These are phyloP conservation scores for Halyomorpha halys DNA, from an alignment of 1,140 invertebrate genomes.

Conservation along the genomic window DNA sequence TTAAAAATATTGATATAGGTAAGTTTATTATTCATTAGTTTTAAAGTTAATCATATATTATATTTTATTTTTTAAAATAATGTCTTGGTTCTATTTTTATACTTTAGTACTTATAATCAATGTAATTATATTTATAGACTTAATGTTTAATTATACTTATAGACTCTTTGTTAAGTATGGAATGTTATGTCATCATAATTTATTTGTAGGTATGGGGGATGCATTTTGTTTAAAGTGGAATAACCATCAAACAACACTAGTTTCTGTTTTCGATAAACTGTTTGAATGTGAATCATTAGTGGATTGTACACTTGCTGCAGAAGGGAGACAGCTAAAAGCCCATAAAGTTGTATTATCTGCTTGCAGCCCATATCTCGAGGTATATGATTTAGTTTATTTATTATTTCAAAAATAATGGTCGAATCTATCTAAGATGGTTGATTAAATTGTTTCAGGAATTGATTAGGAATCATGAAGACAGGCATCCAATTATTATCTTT, in stretches of 20 bases:
- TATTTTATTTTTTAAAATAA: too few species aligned
- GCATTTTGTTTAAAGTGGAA: conserved; percentile 50
- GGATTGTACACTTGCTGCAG: conserved; percentile 46
- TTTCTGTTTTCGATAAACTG: conserved; percentile 43
- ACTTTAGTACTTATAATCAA: too few species aligned
- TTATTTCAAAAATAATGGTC: neutral
- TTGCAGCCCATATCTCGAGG: conserved; percentile 46
- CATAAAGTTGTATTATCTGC: conserved; percentile 46
- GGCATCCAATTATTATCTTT: conserved; percentile 81
- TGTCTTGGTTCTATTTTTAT: too few species aligned
- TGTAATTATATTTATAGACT: too few species aligned
- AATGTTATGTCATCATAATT: neutral
- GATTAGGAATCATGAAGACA: conserved; percentile 74
- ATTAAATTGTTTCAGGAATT: conserved; percentile 52
- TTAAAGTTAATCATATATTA: too few species aligned
- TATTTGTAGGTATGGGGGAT: conserved; percentile 34
- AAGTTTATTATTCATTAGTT: too few species aligned
- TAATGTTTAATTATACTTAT: too few species aligned
- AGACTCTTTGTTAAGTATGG: too few species aligned
- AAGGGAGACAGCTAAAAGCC: conserved; percentile 44
- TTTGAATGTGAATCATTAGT: conserved; percentile 42
- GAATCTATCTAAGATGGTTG: neutral
- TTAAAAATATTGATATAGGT: too few species aligned
- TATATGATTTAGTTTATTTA: conserved; percentile 28
- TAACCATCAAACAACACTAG: conserved; percentile 45